Percentiles rank a stretch among this genome's conserved stretches.
Conservation (phyloP, 2,113 vertebrate genomes). For the Callospermophilus lateralis region DNA sequence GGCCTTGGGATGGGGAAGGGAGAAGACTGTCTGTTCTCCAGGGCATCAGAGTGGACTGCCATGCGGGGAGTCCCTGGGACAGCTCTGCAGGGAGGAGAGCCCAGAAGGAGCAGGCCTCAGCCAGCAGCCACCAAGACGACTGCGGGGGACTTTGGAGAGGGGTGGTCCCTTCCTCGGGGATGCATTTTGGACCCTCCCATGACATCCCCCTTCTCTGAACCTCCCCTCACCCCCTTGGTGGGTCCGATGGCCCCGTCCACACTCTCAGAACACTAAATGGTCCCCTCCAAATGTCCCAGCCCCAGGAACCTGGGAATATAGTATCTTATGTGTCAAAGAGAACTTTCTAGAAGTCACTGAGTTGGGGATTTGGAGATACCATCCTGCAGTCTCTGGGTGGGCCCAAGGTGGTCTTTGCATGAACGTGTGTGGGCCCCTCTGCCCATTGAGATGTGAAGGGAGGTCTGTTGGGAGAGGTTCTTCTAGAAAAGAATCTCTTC, state of each 20-base stretch:
- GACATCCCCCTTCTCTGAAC: too few relatives aligned
- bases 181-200: too few relatives aligned
- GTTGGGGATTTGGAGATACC: not conserved
- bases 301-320: not conserved
- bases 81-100: not conserved
- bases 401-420: not conserved
- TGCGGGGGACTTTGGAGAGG: not conserved
- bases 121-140: not conserved
- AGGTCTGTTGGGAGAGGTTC: not conserved
- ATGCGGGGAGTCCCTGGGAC: too few relatives aligned
- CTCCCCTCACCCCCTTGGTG: too few relatives aligned
- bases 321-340: not conserved
- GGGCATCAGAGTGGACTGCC: not conserved
- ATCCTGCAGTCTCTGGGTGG: not conserved
- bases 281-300: not conserved
- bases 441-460: not conserved
- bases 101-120: not conserved
- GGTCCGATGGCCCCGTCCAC: not conserved
- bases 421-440: not conserved
- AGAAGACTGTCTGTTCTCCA: not conserved
- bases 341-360: not conserved
- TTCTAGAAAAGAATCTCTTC: not conserved
- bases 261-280: not conserved
- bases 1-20: not conserved
- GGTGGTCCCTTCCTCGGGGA: not conserved